Percentiles rank a stretch among this genome's conserved stretches.
These are phyloP conservation scores for Colostygia pectinataria DNA, from an alignment of 2,888 invertebrate species.

Conservation along the genomic window DNA sequence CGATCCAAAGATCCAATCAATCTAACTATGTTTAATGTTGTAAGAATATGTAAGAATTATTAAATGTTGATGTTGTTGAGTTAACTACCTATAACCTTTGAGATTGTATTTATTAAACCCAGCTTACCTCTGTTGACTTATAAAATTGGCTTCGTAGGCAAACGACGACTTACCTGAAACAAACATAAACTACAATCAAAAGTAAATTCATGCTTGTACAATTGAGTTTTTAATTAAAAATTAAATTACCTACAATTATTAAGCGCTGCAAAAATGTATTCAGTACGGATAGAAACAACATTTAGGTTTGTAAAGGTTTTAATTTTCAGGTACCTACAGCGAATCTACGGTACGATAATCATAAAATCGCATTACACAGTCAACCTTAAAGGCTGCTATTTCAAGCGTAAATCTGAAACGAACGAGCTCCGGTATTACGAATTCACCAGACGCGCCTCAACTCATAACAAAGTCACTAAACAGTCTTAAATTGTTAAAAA, in stretches of 20 bases:
- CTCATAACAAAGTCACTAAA: constrained; percentile 71
- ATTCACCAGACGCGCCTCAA: constrained; percentile 59
- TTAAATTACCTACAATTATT: constrained; percentile 6
- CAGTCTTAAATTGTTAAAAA: constrained; percentile 79
- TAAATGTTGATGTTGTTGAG: too few species aligned
- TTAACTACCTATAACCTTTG: constrained; percentile 19
- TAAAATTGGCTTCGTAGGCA: not conserved
- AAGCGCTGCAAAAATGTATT: constrained; percentile 13
- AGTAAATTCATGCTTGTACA: constrained; percentile 29
- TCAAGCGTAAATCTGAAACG: constrained; percentile 55
- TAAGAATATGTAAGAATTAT: constrained; percentile 38
- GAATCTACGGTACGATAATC: constrained; percentile 48
- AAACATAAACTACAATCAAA: constrained; percentile 38
- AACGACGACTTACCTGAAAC: constrained; percentile 40
- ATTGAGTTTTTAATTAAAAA: constrained; percentile 20
- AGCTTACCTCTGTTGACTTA: constrained; percentile 5
- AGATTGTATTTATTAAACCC: not conserved
- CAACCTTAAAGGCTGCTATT: constrained; percentile 50
- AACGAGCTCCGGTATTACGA: constrained; percentile 52
- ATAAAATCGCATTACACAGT: constrained; percentile 53
- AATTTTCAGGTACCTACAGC: constrained; percentile 41
- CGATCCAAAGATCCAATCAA: constrained; percentile 30
- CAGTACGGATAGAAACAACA: constrained; percentile 18
- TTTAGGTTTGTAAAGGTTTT: constrained; percentile 32
- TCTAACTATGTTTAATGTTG: constrained; percentile 39